Evolutionary conservation across 2,888 invertebrate genomes (phyloP), one percentile per base, ranked within the genome.

Genomic region (Hoplodrina blanda): DNA sequence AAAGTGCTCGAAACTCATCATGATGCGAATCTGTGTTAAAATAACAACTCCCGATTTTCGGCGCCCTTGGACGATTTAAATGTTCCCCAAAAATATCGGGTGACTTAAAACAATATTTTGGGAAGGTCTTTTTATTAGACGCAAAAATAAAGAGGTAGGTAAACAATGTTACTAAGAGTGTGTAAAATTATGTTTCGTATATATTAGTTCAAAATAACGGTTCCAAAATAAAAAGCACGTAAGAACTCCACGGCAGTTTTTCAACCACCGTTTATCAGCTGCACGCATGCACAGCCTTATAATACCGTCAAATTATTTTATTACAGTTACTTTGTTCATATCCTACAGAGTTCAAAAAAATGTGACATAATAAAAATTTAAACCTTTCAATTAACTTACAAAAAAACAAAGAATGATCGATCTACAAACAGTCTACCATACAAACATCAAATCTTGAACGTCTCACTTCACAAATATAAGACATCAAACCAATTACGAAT

Each of bases 21-120:
- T 53, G 46, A 77, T 69, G 71, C 80, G 77, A 82, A 82, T 80
- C 73, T 83, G 82, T 69, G 71, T 82, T 77, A 75, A 59, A 83
- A 77, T 80, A 83, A 82, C 76, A 82, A 74, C 61, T 19, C 68
- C 73, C 72, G 81, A 81, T 84, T 82, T 71, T 71, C 60, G 50
- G 63, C 54, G 71, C 63, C 73, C 64, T 74, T 71, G 80, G 60
- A 56, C 56, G 33, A 71, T 73, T 66, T 72, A 62, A 66, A 70
- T 69, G 56, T 41, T 60, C 62, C 65, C 69, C 74, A 62, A 70
- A 75, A 62, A 65, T 11, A 78, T 67, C 72, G 52, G 52, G 62
- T 79, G 67, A 67, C 70, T 63, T 62, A 63, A 49, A 70, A 65
- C 52, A 71, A 65, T 77, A 78, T 78, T 81, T 54, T 57, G 25